Conservation (phyloP, 2,797 vertebrate species). For the Typhlichthys eigenmanni region DNA sequence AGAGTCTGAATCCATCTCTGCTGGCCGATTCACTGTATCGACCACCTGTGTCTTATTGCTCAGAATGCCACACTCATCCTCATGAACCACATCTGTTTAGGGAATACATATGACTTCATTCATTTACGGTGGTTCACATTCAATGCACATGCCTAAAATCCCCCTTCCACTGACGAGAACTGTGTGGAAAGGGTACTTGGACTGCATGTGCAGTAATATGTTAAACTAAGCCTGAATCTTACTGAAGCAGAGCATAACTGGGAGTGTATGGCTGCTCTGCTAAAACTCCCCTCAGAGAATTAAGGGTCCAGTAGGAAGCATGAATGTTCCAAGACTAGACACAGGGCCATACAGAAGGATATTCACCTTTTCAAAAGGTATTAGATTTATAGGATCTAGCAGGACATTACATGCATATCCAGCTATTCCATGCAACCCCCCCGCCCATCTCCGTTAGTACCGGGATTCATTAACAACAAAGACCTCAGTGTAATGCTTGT, state of each 20-base stretch:
- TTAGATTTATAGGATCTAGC: conserved; percentile 70
- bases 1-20: conserved; percentile 23
- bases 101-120: conserved; percentile 7
- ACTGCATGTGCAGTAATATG: conserved; percentile 9
- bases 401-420: conserved; percentile 67
- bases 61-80: conserved; percentile 1
- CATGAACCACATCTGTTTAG: conserved; percentile 1
- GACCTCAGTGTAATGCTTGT: conserved; percentile 64
- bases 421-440: conserved; percentile 50
- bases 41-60: conserved; percentile 17
- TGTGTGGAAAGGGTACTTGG: too few relatives aligned
- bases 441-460: conserved; percentile 46
- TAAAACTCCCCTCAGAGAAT: conserved; percentile 31
- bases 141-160: conserved; percentile 1
- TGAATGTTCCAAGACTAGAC: conserved; percentile 54
- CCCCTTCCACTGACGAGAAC: conserved; percentile 1
- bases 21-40: conserved; percentile 19
- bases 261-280: conserved; percentile 34
- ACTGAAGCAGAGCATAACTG: conserved; percentile 54
- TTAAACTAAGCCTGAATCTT: conserved; percentile 26
- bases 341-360: conserved; percentile 51
- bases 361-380: conserved; percentile 67
- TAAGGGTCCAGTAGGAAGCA: conserved; percentile 57
- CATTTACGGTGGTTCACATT: not conserved
- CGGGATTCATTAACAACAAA: conserved; percentile 70